Percentiles rank a stretch among this genome's conserved stretches.
Evolutionary conservation across 2,888 invertebrate species (phyloP).

Genomic region (Eledone cirrhosa): DNA sequence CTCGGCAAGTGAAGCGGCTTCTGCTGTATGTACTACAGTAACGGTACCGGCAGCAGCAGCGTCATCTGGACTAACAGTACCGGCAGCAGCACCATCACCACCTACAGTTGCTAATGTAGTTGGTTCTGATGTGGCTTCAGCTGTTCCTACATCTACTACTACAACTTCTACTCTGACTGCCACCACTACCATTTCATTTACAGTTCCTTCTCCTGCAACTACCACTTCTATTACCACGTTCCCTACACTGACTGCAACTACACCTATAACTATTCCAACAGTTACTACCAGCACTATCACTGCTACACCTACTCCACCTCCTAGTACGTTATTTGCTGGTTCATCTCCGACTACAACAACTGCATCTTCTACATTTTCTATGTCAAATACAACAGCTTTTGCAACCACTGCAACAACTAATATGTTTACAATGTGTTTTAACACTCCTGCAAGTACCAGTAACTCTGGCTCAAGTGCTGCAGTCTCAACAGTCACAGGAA

Average conservation of each 20-base stretch:
- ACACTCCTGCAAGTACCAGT: too few species aligned
- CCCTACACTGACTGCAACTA: background rate
- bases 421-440: background rate
- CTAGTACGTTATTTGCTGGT: background rate
- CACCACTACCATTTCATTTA: too few species aligned
- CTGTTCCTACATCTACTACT: too few species aligned
- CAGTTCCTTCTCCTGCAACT: too few species aligned
- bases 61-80: background rate
- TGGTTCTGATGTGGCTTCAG: too few species aligned
- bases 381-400: background rate
- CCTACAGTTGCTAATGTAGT: too few species aligned
- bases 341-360: background rate
- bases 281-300: background rate
- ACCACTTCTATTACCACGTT: too few species aligned
- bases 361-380: background rate
- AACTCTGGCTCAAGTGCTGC: background rate
- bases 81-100: background rate
- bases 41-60: too few species aligned
- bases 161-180: too few species aligned
- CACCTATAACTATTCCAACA: background rate
- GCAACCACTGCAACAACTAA: slow-evolving; percentile 32
- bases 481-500: background rate
- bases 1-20: too few species aligned
- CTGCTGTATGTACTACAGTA: too few species aligned
- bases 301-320: background rate